Evolutionary conservation across 2,888 invertebrate genomes (phyloP).

Genomic region (Andricus curvator): DNA sequence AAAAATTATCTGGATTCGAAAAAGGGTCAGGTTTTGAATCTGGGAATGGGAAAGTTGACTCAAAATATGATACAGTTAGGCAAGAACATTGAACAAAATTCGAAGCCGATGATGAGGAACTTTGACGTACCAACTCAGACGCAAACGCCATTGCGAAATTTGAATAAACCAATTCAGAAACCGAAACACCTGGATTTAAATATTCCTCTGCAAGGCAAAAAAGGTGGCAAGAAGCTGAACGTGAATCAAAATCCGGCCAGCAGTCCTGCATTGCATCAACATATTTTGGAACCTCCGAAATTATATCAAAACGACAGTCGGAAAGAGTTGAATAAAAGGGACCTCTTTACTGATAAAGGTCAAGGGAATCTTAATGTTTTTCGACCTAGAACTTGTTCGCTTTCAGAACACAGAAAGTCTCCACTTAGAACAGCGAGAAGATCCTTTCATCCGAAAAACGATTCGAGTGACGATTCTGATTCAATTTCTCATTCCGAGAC

Average conservation of each 20-base stretch:
- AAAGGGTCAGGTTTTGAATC: constrained; percentile 70
- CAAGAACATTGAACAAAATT: constrained; percentile 71
- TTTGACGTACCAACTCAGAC: constrained; percentile 54
- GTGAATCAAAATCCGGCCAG: constrained; percentile 59
- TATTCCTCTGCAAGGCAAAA: constrained; percentile 61
- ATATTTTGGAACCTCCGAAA: constrained; percentile 73
- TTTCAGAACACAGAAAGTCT: constrained; percentile 72
- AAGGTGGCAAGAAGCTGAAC: constrained; percentile 55
- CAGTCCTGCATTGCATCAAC: constrained; percentile 66
- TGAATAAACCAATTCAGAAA: constrained; percentile 65
- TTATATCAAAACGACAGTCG: constrained; percentile 70
- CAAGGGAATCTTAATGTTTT: constrained; percentile 61
- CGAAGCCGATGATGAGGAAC: constrained; percentile 62
- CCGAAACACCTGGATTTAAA: constrained; percentile 69
- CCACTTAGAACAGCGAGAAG: constrained; percentile 68
- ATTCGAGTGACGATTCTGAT: constrained; percentile 76
- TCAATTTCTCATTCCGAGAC: constrained; percentile 81
- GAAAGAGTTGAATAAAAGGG: constrained; percentile 61
- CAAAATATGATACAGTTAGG: constrained; percentile 75
- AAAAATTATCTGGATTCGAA: constrained; percentile 74
- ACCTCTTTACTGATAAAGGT: constrained; percentile 62
- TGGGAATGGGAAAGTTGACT: constrained; percentile 72
- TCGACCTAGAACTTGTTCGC: constrained; percentile 72
- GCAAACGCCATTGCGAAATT: constrained; percentile 51
- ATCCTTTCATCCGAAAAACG: constrained; percentile 73